A percentile compares a stretch with the other conserved stretches of the same genome.
Conservation (phyloP, 2,888 invertebrate genomes). For the Parnassius apollo region DNA sequence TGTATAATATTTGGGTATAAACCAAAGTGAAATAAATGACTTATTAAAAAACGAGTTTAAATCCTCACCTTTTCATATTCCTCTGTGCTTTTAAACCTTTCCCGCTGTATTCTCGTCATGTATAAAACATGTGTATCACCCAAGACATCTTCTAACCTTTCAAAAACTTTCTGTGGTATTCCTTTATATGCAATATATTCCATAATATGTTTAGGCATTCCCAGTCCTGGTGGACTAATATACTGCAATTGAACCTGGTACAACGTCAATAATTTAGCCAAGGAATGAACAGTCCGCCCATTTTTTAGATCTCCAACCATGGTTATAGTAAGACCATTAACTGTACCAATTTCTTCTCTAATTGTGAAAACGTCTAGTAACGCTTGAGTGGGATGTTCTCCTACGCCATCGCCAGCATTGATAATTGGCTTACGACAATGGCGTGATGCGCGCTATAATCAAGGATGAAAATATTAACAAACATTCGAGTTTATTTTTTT, state of each 20-base stretch:
- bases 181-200: constrained; percentile 90
- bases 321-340: constrained; percentile 97
- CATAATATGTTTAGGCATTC: constrained; percentile 94
- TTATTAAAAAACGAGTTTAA: neutral
- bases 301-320: constrained; percentile 99
- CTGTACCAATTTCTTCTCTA: constrained; percentile 98
- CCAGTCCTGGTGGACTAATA: constrained; percentile 92
- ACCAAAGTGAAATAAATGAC: no score
- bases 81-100: constrained; percentile 90
- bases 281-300: constrained; percentile 98
- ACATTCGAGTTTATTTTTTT: no score
- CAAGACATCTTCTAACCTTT: constrained; percentile 91
- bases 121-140: constrained; percentile 98
- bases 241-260: constrained; percentile 97
- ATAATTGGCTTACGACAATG: constrained; percentile 94
- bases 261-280: constrained; percentile 94
- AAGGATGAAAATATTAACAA: neutral
- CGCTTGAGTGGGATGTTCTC: constrained; percentile 99
- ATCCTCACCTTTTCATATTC: constrained; percentile 90
- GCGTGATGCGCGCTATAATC: constrained; percentile 87
- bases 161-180: constrained; percentile 87
- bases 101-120: constrained; percentile 98
- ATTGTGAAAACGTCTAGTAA: constrained; percentile 98
- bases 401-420: constrained; percentile 98
- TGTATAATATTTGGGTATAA: no score